A percentile compares a stretch with the other conserved stretches of the same genome.
Evolutionary conservation across 2,797 vertebrate species (phyloP).

Genomic region (Erpetoichthys calabaricus): DNA sequence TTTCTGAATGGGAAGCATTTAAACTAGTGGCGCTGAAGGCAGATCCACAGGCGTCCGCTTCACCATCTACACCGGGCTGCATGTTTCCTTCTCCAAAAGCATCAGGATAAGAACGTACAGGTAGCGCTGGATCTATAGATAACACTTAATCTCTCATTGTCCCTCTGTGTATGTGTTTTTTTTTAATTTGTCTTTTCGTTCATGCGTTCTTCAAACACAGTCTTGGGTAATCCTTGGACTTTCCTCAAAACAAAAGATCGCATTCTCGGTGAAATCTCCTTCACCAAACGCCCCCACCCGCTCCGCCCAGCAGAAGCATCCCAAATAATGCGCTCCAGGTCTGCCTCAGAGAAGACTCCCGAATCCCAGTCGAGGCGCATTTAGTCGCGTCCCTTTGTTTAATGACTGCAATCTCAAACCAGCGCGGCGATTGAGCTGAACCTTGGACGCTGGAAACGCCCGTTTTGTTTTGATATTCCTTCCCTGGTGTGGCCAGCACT

Average conservation of each 20-base stretch:
- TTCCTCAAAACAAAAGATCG: conserved; percentile 21
- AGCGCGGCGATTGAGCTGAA: no score
- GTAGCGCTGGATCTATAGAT: conserved; percentile 23
- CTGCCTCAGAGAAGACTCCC: no score
- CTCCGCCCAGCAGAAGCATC: no score
- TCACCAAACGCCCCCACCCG: no score
- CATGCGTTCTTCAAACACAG: conserved; percentile 8
- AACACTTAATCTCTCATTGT: conserved; percentile 11
- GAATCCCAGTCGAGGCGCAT: no score
- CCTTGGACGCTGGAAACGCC: no score
- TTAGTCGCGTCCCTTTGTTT: no score
- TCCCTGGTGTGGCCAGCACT: no score
- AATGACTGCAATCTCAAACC: no score
- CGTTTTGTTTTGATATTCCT: no score
- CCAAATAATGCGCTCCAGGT: no score
- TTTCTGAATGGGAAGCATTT: conserved; percentile 37
- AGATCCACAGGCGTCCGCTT: conserved; percentile 34
- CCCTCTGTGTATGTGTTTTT: not conserved
- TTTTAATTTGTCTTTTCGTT: not conserved
- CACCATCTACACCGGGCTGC: conserved; percentile 27
- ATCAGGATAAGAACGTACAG: conserved; percentile 39
- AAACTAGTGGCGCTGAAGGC: conserved; percentile 47
- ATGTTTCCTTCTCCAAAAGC: conserved; percentile 47
- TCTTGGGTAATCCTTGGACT: conserved; percentile 34
- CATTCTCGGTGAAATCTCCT: conserved; percentile 3